Conservation (phyloP, 2,888 invertebrate genomes). For the Meliscaeva auricollis region DNA sequence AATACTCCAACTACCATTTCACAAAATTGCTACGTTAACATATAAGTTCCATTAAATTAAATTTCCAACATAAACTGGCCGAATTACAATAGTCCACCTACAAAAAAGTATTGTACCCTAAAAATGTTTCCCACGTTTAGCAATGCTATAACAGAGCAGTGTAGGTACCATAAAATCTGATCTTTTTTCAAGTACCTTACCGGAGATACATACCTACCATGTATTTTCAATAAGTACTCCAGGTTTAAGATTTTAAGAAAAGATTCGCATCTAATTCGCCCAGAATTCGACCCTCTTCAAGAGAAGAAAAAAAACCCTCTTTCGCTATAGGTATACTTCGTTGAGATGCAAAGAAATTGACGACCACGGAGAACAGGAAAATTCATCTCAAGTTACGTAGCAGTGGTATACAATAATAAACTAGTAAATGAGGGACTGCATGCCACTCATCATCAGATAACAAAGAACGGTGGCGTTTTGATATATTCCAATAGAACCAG, state of each 20-base stretch:
- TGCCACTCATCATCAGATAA: conserved; percentile 75
- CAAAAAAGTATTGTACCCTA: conserved; percentile 17
- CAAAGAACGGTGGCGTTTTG: conserved; percentile 67
- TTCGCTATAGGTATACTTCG: conserved; percentile 37
- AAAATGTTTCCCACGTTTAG: conserved; percentile 58
- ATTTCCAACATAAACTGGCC: background rate
- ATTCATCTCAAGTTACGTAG: conserved; percentile 77
- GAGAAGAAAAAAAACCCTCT: conserved; percentile 42
- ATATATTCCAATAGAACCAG: conserved; percentile 46
- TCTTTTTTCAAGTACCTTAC: conserved; percentile 35
- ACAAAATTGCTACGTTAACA: too few species aligned
- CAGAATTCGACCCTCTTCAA: conserved; percentile 68
- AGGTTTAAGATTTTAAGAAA: conserved; percentile 55
- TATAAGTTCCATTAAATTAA: background rate
- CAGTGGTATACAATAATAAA: conserved; percentile 72
- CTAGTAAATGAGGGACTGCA: conserved; percentile 74
- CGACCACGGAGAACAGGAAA: conserved; percentile 77
- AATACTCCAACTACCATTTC: too few species aligned
- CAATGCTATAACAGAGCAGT: background rate
- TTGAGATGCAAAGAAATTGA: conserved; percentile 57
- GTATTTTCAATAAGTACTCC: conserved; percentile 43
- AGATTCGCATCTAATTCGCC: conserved; percentile 72
- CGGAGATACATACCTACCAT: background rate
- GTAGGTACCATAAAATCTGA: conserved; percentile 36
- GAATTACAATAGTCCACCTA: conserved; percentile 3